These are phyloP conservation scores for Boloria euphrosyne DNA, from an alignment of 2,888 invertebrate genomes.

Conservation along the genomic window DNA sequence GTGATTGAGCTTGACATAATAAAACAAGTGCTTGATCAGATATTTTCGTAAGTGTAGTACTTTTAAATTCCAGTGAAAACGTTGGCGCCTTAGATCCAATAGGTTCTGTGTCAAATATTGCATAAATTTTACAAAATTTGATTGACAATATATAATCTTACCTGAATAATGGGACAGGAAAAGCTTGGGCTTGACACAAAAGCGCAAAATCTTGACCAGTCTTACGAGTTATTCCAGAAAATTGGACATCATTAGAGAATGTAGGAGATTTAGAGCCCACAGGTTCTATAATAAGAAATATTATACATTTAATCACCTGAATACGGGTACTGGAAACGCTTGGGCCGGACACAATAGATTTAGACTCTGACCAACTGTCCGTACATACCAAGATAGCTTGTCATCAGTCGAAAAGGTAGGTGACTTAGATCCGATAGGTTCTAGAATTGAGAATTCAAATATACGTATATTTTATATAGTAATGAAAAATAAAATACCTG, in stretches of 20 bases:
- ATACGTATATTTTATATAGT: constrained; percentile 3
- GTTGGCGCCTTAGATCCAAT: constrained; percentile 84
- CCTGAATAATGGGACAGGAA: constrained; percentile 85
- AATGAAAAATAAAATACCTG: constrained; percentile 65
- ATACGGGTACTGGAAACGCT: constrained; percentile 86
- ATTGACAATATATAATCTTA: constrained; percentile 51
- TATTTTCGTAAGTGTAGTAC: constrained; percentile 81
- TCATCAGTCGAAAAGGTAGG: constrained; percentile 84
- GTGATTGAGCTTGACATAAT: constrained; percentile 86
- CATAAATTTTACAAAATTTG: constrained; percentile 10
- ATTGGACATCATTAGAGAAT: constrained; percentile 86
- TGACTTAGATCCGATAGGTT: constrained; percentile 83
- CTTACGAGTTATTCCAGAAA: constrained; percentile 85
- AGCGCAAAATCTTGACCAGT: constrained; percentile 85
- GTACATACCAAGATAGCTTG: constrained; percentile 83
- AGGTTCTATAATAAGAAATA: constrained; percentile 80
- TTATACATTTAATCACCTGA: constrained; percentile 82
- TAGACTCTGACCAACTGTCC: constrained; percentile 76
- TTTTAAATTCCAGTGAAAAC: constrained; percentile 81
- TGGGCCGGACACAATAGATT: constrained; percentile 84
- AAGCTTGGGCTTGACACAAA: constrained; percentile 90
- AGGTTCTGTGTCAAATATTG: constrained; percentile 75
- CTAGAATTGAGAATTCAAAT: constrained; percentile 60
- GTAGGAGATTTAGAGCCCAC: constrained; percentile 88
- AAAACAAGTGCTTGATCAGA: constrained; percentile 81